Base-by-base conservation (phyloP, 2,888 invertebrate genomes). In the Lacanobia wlatinum region DNA sequence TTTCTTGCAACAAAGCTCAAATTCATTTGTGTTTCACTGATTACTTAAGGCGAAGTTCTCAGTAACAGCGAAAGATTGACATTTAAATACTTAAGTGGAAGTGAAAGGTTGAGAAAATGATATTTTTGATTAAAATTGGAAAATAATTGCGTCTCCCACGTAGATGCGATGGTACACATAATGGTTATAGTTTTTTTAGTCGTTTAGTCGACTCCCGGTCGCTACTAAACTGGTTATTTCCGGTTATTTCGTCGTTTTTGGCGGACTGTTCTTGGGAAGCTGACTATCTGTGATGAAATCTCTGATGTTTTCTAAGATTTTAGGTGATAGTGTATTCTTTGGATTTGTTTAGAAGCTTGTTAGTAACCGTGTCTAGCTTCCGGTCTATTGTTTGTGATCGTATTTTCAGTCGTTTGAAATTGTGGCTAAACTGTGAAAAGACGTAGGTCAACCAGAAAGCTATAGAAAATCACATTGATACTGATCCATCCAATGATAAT, bases 71-170 rank as follows among this genome's bases (percentile, higher is more conserved):
- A 89, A 90, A 96, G 96, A 96, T 96, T 95, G 96, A 96, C 96
- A 96, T 96, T 95, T 96, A 96, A 96, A 96, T 95, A 92, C 91
- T 94, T 94, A 94, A 95, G 94, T 94, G 95, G 96, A 96, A 95
- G 96, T 94, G 96, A 96, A 96, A 96, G 94, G 94, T 91, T 91
- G 91, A 91, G 92, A 92, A 93, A 92, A 93, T 91, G 92, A 94
- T 94, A 95, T 95, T 96, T 96, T 95, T 95, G 95, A 96, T 96
- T 96, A 95, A 96, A 96, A 96, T 96, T 96, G 95, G 94, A 95
- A 95, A 94, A 96, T 96, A 96, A 96, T 96, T 95, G 96, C 93
- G 92, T 95, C 95, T 96, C 96, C 95, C 96, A 95, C 95, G 96
- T 92, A 91, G 92, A 76, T 75, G 82, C 78, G 76, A 79, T 90